Base-by-base conservation (phyloP, 2,888 invertebrate species). In the Ligdia adustata region DNA sequence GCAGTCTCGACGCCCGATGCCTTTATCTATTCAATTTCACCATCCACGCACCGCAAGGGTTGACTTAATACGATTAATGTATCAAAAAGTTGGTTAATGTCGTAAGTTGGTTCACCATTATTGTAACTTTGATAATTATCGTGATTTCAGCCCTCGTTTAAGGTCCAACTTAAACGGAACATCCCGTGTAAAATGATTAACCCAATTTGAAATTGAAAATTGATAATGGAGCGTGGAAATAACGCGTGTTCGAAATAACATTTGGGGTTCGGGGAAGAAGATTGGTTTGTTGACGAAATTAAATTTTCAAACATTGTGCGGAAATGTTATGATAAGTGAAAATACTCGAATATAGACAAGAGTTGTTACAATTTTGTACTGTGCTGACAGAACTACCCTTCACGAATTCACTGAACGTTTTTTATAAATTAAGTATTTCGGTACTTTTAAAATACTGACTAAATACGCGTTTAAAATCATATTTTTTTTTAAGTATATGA, bases 51-150 rank as follows among this genome's bases (percentile, higher is more conserved):
- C 40, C 27, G 39, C 53, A 49, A 15, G 45, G 46, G 46, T 40
- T 48, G 44, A 52, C 42, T 52, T 54, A 52, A 57, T 50, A 52
- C 52, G 49, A 64, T 63, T 66, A 66, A 62, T 67, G 55, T 51
- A 66, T 63, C 57, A 62, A 62, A 61, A 62, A 67, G 59, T 63
- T 66, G 20, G 32, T 38, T 61, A 47, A 53, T 57, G 60, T 57
- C 57, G 52, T 45, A 55, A 68, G 57, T 64, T 58, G 43, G 28
- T 47, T 47, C 57, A 27, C 37, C 34, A 42, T 43, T 44, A 37
- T n/a, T 31, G 40, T 51, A 62, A 60, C 58, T 53, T 58, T 48
- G 45, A 53, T 53, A 58, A 55, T 56, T 57, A 57, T 53, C 57
- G 49, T 53, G 60, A 60, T 60, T 53, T 53, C 45, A 53, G 47